Conservation (phyloP, 2,797 vertebrate genomes). For the Okamejei kenojei region DNA sequence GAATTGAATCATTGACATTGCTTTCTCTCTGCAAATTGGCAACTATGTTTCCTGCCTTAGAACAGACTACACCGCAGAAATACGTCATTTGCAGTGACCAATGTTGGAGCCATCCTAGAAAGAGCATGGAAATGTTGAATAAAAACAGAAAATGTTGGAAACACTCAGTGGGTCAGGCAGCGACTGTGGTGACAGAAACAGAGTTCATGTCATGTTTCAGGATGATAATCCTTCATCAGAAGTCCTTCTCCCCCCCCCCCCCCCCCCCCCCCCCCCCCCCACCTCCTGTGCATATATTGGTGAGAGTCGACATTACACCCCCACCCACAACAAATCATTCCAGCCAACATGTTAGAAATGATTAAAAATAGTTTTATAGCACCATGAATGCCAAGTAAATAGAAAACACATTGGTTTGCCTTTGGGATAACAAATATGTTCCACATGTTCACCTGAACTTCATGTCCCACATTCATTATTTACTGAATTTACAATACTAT, state of each 20-base stretch:
- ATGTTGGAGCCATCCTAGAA: neutral
- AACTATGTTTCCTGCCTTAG: neutral
- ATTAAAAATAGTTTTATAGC: neutral
- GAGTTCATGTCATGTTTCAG: too few relatives aligned
- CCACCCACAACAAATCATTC: neutral
- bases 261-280: neutral
- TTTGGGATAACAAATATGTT: neutral
- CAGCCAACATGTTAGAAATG: neutral
- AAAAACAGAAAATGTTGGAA: too few relatives aligned
- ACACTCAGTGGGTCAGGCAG: too few relatives aligned
- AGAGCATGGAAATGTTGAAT: neutral
- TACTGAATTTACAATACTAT: neutral
- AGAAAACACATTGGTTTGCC: constrained; percentile 18
- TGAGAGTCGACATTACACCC: neutral
- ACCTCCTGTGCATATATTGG: neutral
- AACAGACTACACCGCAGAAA: neutral
- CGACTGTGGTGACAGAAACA: too few relatives aligned
- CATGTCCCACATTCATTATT: neutral
- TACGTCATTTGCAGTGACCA: neutral
- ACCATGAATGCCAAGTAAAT: neutral
- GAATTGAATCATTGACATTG: too few relatives aligned
- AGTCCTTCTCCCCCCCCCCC: too few relatives aligned
- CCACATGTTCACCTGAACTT: constrained; percentile 20
- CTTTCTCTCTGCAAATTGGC: neutral
- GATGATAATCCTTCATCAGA: too few relatives aligned